Conservation (phyloP, 2,113 vertebrate genomes). For the Myotis davidii region DNA sequence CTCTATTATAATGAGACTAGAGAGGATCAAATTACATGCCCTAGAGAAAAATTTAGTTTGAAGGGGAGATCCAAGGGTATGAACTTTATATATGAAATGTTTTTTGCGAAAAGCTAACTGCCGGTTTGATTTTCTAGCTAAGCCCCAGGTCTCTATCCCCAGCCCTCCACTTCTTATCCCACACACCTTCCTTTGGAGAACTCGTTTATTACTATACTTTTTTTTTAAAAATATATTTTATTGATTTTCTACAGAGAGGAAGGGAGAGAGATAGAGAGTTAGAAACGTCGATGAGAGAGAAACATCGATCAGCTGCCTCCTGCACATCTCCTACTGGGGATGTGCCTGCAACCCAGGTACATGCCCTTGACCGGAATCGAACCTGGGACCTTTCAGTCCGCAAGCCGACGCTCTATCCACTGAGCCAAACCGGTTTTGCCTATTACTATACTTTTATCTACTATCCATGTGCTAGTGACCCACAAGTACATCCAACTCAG, state of each 20-base stretch:
- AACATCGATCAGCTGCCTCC: no score
- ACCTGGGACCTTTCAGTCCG: no score
- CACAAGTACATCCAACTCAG: not conserved
- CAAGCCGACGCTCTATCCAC: no score
- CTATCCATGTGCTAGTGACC: not conserved
- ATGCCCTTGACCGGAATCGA: no score
- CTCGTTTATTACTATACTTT: not conserved
- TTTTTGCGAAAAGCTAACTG: conserved; percentile 7
- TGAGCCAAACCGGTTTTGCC: no score
- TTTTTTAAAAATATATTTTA: no score
- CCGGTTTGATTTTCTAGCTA: not conserved
- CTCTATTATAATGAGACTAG: not conserved
- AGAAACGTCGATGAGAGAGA: no score
- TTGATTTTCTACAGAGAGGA: no score
- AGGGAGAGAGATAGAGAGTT: no score
- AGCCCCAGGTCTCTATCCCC: not conserved
- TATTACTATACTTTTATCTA: not conserved
- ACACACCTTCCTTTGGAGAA: not conserved
- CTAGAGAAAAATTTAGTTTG: not conserved
- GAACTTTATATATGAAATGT: not conserved
- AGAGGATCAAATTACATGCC: not conserved
- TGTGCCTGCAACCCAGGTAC: no score
- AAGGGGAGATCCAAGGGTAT: not conserved
- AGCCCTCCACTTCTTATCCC: not conserved
- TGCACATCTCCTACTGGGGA: no score